These are phyloP conservation scores for Globicephala melas DNA, from an alignment of 2,113 vertebrate genomes.

Conservation along the genomic window DNA sequence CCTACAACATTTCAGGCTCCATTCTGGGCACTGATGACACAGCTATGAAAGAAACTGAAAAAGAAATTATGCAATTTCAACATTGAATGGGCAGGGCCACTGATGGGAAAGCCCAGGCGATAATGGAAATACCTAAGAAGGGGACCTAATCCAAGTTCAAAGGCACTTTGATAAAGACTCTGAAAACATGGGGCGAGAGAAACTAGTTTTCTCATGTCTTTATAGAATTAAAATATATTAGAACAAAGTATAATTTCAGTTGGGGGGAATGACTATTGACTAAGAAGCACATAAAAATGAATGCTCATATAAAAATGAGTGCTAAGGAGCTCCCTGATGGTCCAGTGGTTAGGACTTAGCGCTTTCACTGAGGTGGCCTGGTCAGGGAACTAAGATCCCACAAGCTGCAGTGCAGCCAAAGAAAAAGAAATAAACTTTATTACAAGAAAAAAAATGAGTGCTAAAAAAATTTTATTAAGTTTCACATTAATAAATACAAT, in stretches of 20 bases:
- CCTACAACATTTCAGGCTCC: not conserved
- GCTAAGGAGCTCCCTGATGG: not conserved
- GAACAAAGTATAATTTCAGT: constrained; percentile 7
- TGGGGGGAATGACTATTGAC: not conserved
- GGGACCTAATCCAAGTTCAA: not conserved
- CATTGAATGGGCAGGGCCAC: not conserved
- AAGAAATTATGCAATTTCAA: not conserved
- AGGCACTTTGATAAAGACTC: not conserved
- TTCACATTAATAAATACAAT: constrained; percentile 8
- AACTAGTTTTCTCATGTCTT: not conserved
- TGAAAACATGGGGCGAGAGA: not conserved
- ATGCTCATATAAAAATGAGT: not conserved
- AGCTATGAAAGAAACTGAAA: not conserved
- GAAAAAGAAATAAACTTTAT: too few species aligned
- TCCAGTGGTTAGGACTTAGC: not conserved
- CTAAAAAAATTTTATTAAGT: not conserved
- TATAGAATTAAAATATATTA: constrained; percentile 24
- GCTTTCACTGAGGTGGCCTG: not conserved
- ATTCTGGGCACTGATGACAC: not conserved
- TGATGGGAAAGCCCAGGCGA: not conserved
- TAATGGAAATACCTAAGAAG: not conserved
- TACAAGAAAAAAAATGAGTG: not conserved
- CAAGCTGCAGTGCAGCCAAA: not conserved
- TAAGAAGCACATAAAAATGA: not conserved
- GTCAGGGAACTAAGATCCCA: not conserved